phyloP scores from a whole-genome alignment of 2,113 vertebrate species.

The Irena cyanogastra region DNA sequence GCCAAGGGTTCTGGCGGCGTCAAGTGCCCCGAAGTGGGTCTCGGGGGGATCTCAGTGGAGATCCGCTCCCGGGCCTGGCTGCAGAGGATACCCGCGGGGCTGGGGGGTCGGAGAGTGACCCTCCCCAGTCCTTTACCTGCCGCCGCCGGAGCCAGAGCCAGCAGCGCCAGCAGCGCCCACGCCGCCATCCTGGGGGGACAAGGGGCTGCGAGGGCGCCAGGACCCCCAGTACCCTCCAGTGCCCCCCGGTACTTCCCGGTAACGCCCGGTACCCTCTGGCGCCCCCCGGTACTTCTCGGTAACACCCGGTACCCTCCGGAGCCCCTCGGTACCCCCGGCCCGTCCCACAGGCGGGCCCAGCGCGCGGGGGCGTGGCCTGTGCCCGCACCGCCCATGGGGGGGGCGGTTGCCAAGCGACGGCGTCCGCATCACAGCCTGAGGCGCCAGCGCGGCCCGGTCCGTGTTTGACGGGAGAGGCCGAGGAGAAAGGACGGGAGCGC shows the following conservation, averaged over 20 bases:
- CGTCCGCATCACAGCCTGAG: neutral
- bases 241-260: too few relatives aligned
- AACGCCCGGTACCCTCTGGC: rapidly evolving
- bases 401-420: neutral
- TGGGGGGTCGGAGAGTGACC: neutral
- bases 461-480: neutral
- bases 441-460: neutral
- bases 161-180: neutral
- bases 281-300: too few relatives aligned
- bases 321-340: neutral
- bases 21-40: neutral
- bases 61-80: neutral
- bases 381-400: neutral
- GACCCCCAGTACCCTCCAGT: rapidly evolving
- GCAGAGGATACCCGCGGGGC: neutral
- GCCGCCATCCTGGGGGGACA: neutral
- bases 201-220: too few relatives aligned
- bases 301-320: too few relatives aligned
- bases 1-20: neutral
- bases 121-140: neutral
- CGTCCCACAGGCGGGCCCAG: neutral
- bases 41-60: too few relatives aligned
- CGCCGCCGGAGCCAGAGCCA: neutral
- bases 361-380: neutral
- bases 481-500: neutral